Percentiles rank a stretch among this genome's conserved stretches.
phyloP scores from a whole-genome alignment of 2,113 vertebrate genomes.

The Rhynchomys soricoides region DNA sequence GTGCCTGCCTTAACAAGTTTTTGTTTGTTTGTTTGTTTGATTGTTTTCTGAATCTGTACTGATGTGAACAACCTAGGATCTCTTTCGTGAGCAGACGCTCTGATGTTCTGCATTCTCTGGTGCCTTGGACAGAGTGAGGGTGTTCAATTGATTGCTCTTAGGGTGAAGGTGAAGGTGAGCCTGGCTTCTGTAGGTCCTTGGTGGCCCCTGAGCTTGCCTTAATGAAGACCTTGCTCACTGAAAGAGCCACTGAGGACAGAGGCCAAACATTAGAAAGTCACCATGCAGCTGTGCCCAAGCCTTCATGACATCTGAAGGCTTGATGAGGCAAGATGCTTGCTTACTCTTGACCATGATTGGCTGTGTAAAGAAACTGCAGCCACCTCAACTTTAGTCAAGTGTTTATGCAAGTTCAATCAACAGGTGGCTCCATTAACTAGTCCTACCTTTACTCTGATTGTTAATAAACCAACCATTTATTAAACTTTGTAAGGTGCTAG shows the following conservation, averaged over 20 bases:
- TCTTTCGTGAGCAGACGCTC: background rate
- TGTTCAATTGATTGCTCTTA: background rate
- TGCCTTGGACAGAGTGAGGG: background rate
- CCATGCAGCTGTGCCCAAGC: background rate
- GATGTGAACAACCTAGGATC: background rate
- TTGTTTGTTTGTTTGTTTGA: background rate
- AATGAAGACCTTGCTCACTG: background rate
- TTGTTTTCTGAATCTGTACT: background rate
- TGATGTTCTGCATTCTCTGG: background rate
- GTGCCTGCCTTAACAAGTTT: background rate
- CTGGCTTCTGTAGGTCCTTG: background rate
- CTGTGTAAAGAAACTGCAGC: background rate
- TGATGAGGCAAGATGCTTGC: background rate
- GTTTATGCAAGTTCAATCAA: slow-evolving; percentile 9
- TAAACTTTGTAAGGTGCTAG: slow-evolving; percentile 35
- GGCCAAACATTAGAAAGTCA: background rate
- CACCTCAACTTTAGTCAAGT: slow-evolving; percentile 20
- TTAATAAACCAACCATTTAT: background rate
- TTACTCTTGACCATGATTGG: background rate
- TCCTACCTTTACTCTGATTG: slow-evolving; percentile 43
- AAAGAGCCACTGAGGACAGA: background rate
- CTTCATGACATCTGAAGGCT: background rate
- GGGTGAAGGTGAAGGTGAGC: background rate
- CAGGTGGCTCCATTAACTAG: background rate
- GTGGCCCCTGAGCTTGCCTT: background rate